Conservation (phyloP, 2,797 vertebrate genomes). For the Sebastes hubbsi region DNA sequence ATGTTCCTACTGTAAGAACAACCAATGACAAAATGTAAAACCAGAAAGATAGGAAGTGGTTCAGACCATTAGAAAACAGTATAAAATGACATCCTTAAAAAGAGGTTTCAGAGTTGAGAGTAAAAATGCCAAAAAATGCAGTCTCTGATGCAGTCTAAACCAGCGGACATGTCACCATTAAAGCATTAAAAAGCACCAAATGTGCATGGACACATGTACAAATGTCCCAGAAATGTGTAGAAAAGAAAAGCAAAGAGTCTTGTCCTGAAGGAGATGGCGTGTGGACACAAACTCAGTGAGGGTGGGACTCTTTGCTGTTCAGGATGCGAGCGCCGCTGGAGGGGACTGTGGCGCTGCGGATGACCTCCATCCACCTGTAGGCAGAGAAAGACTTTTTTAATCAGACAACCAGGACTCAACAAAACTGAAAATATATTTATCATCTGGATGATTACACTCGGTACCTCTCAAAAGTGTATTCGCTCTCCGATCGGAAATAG, state of each 20-base stretch:
- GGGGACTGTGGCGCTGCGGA: constrained; percentile 93
- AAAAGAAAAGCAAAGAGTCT: constrained; percentile 66
- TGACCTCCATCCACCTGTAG: constrained; percentile 97
- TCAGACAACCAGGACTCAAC: neutral
- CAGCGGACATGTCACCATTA: constrained; percentile 83
- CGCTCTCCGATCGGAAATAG: constrained; percentile 97
- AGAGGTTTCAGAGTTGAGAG: constrained; percentile 82
- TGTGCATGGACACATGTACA: constrained; percentile 80
- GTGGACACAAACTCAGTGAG: constrained; percentile 81
- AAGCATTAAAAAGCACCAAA: constrained; percentile 84
- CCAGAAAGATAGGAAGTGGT: constrained; percentile 76
- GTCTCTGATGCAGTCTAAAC: constrained; percentile 84
- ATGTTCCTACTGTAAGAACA: constrained; percentile 73
- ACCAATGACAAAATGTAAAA: constrained; percentile 74
- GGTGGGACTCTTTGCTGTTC: constrained; percentile 89
- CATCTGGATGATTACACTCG: neutral
- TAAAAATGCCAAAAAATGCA: constrained; percentile 84
- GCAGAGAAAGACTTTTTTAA: neutral
- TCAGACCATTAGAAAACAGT: constrained; percentile 81
- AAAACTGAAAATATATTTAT: neutral
- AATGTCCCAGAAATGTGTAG: constrained; percentile 75
- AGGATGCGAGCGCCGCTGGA: constrained; percentile 82
- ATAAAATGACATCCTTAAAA: constrained; percentile 87
- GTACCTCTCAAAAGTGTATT: constrained; percentile 97
- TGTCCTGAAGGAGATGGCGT: constrained; percentile 15